Conservation (phyloP, 2,113 vertebrate genomes). For the Lophura nycthemera region DNA sequence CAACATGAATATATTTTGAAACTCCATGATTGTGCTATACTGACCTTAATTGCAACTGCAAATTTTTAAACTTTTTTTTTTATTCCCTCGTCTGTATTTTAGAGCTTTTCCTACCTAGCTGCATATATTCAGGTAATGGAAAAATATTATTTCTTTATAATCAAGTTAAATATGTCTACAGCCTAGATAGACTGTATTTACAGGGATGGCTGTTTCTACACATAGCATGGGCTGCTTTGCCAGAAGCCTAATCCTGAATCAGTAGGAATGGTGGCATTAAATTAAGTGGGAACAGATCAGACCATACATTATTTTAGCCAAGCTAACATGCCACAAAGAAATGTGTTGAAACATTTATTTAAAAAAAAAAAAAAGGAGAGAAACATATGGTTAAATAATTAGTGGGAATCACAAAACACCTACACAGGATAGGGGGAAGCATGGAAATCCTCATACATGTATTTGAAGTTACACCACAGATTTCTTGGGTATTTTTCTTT, state of each 20-base stretch:
- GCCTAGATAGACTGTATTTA: neutral
- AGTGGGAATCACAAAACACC: slow-evolving; percentile 35
- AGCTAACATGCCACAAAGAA: neutral
- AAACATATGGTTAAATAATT: slow-evolving; percentile 47
- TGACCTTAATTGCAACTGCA: neutral
- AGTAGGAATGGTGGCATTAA: neutral
- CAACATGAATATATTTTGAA: neutral
- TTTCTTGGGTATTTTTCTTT: slow-evolving; percentile 6
- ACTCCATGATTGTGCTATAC: neutral
- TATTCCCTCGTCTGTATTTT: neutral
- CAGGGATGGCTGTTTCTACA: neutral
- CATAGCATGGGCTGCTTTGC: neutral
- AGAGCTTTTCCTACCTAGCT: neutral
- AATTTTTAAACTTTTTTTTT: neutral
- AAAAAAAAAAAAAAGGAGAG: neutral
- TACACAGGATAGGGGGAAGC: slow-evolving; percentile 31
- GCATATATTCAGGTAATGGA: neutral
- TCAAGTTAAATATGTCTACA: neutral
- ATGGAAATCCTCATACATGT: neutral
- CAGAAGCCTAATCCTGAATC: neutral
- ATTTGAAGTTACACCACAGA: slow-evolving; percentile 31
- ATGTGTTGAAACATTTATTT: neutral
- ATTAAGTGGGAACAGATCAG: neutral
- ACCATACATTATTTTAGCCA: neutral
- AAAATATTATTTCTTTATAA: slow-evolving; percentile 1